These are phyloP conservation scores for Luidia sarsii DNA, from an alignment of 53 echinoderm and acorn worm genomes.

Conservation along the genomic window DNA sequence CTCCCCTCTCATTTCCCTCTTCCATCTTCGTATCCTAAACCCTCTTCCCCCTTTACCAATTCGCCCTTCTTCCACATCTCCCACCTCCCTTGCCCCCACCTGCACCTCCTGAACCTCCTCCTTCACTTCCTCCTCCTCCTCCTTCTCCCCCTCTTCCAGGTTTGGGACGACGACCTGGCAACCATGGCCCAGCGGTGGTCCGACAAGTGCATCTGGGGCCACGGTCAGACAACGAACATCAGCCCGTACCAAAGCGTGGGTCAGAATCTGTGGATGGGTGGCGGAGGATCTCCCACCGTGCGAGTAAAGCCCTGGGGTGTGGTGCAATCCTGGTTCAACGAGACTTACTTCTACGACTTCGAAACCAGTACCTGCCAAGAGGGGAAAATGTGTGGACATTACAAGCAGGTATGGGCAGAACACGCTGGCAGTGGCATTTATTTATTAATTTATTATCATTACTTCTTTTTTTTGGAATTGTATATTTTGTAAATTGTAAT, in stretches of 20 bases:
- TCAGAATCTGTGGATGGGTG: slow-evolving; percentile 69
- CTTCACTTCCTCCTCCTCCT: too few species aligned
- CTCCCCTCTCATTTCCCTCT: too few species aligned
- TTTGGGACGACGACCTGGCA: slow-evolving; percentile 81
- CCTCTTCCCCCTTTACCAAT: too few species aligned
- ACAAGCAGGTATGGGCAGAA: slow-evolving; percentile 70
- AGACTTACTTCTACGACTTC: slow-evolving; percentile 63
- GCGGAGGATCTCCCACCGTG: slow-evolving; percentile 6
- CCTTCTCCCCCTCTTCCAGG: slow-evolving; percentile 12
- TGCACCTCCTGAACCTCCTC: too few species aligned
- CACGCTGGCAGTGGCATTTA: too few species aligned
- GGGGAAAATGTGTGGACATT: slow-evolving; percentile 76
- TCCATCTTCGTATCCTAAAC: too few species aligned
- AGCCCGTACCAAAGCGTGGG: slow-evolving; percentile 60
- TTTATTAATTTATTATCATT: too few species aligned
- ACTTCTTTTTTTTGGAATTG: too few species aligned
- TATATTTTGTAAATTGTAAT: too few species aligned
- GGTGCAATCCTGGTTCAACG: slow-evolving; percentile 73
- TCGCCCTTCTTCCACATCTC: too few species aligned
- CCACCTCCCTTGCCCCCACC: too few species aligned
- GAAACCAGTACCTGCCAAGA: slow-evolving; percentile 44
- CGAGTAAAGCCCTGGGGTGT: slow-evolving; percentile 6
- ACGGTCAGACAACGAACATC: slow-evolving; percentile 76
- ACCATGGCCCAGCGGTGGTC: slow-evolving; percentile 86
- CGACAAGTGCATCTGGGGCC: slow-evolving; percentile 62